phyloP scores from a whole-genome alignment of 2,797 vertebrate genomes.

The Manis javanica region DNA sequence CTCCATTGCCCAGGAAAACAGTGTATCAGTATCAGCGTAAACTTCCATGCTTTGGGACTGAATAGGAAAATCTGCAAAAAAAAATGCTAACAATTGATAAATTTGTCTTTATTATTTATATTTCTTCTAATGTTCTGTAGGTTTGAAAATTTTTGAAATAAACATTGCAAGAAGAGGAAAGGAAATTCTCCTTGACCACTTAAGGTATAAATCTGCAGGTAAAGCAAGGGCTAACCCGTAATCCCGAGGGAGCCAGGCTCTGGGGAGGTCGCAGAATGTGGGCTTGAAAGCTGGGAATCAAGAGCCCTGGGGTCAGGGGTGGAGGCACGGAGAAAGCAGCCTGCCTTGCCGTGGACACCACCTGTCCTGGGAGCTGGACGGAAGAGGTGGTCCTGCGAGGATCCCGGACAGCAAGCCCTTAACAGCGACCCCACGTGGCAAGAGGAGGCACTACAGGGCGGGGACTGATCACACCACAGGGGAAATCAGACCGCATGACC shows the following conservation, averaged over 20 bases:
- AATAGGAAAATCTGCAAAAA: no score
- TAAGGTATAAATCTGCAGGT: neutral
- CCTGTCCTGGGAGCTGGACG: neutral
- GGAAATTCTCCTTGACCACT: neutral
- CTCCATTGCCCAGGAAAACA: neutral
- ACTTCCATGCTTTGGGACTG: neutral
- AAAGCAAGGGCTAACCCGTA: fast-evolving
- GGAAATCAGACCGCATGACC: neutral
- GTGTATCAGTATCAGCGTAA: no score
- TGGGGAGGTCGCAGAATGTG: fast-evolving
- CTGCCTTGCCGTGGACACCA: neutral
- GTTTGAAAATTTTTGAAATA: neutral
- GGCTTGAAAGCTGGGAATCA: neutral
- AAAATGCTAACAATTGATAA: neutral
- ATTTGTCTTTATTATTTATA: neutral
- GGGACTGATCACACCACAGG: fast-evolving
- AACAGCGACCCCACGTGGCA: fast-evolving
- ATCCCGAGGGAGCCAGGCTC: fast-evolving
- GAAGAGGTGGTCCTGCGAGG: neutral
- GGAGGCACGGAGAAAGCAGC: no score
- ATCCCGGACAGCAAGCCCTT: neutral
- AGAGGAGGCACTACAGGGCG: neutral
- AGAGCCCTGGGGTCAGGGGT: neutral
- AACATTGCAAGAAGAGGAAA: neutral
- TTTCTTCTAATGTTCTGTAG: neutral